Percentiles rank a stretch among this genome's conserved stretches.
Evolutionary conservation across 2,113 vertebrate genomes (phyloP).

Genomic region (Porphyrio hochstetteri): DNA sequence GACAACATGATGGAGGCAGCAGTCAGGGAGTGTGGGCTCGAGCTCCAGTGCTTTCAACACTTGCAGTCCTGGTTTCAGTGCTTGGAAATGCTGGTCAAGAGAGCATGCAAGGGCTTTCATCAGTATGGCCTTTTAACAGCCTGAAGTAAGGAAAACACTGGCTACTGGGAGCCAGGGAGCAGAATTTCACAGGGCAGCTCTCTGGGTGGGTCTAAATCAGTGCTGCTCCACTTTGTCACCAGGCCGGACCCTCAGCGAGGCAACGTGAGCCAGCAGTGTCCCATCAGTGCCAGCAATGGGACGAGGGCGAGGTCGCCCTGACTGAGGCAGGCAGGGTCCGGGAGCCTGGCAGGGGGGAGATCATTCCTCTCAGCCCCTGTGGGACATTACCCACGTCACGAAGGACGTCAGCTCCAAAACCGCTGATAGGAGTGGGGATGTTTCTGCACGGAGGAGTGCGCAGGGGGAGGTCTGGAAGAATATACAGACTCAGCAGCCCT

Average conservation of each 20-base stretch:
- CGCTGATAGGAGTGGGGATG: constrained; percentile 53
- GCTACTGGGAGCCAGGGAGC: not conserved
- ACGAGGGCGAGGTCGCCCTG: accelerated
- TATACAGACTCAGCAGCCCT: constrained; percentile 73
- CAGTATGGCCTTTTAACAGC: not conserved
- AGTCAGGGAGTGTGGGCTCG: not conserved
- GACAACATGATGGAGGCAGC: accelerated
- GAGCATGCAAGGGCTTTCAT: not conserved
- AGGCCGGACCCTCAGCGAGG: accelerated
- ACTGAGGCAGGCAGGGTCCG: accelerated
- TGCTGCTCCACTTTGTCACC: not conserved
- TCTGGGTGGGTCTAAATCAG: not conserved
- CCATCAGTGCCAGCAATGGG: accelerated
- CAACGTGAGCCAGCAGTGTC: not conserved
- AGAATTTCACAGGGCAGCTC: not conserved
- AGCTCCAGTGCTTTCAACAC: not conserved
- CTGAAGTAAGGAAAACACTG: not conserved
- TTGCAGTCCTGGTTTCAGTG: not conserved
- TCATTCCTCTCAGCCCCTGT: not conserved
- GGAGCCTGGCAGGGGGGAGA: not conserved
- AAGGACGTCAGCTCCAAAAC: constrained; percentile 56
- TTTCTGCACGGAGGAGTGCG: constrained; percentile 48
- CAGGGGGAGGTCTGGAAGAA: constrained; percentile 68
- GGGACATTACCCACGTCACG: not conserved
- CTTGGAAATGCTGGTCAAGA: constrained; percentile 11